Base-by-base conservation (phyloP, 2,888 invertebrate species). In the Calameuta idolon region DNA sequence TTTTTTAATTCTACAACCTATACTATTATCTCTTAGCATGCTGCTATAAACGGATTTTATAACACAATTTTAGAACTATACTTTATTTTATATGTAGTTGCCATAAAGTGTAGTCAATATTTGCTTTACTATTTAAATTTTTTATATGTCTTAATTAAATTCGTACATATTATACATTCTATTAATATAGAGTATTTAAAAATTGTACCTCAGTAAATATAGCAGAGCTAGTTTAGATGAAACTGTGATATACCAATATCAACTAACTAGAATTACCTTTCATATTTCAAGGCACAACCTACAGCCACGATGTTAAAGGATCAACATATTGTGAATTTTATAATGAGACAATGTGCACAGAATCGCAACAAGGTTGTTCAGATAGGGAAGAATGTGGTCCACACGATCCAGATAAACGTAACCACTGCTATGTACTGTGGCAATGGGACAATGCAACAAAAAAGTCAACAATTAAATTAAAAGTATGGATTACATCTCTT, bases 351-450 rank as follows among this genome's bases (percentile, higher is more conserved):
- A 90, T 92, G 85, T 94, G 94, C 85, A 87, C 90, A 23, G 92
- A 92, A 78, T 91, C 92, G 33, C 90, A 90, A 80, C 89, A 90
- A 82, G 92, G 92, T 74, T 94, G 94, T 84, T 91, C 92, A 37
- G 92, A 91, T 69, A 91, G 92, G 4, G 94, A 95, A 86, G 93
- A 94, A 87, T 97, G 97, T 89, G 93, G 93, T 76, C 92, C 94
- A 11, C 93, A 94, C 31, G 95, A 96, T 84, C 92, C 94, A 4
- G 95, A 95, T 76, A 97, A 97, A 88, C 94, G 95, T 80, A 95
- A 95, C 88, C 96, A 96, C 87, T 98, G 98, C 91, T 97, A 96
- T 90, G 96, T 96, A 0, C 91, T 97, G 0, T 98, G 98, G 98
- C 94, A 94, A 79, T 94, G 93, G 69, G 94, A 94, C 85, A 94